Percentiles rank a stretch among this genome's conserved stretches.
phyloP scores from a whole-genome alignment of 2,888 invertebrate genomes.

The Plusia festucae region DNA sequence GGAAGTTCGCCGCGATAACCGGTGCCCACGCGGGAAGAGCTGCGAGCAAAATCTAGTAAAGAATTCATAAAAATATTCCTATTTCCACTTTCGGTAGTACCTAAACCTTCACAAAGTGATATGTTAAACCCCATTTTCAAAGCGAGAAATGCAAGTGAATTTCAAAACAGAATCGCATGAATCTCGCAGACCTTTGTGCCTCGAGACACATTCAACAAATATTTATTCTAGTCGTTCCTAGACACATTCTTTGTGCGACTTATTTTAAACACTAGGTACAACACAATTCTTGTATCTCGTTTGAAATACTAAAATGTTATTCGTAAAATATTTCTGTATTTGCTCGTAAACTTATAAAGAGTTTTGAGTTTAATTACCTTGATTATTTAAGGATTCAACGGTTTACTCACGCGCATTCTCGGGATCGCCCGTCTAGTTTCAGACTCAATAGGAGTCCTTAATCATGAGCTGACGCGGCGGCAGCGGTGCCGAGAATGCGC shows the following conservation, averaged over 20 bases:
- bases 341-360: neutral
- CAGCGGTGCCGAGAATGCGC: no score
- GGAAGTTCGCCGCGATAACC: no score
- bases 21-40: no score
- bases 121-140: constrained; percentile 6
- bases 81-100: neutral
- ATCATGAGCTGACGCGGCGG: no score
- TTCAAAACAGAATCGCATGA: constrained; percentile 5
- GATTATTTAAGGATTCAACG: no score
- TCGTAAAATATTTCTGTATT: neutral
- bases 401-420: no score
- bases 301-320: neutral
- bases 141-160: neutral
- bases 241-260: constrained; percentile 14
- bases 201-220: constrained; percentile 21
- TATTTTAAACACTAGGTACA: constrained; percentile 8
- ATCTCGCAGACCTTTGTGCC: constrained; percentile 7
- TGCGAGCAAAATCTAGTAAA: no score
- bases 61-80: no score
- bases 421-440: no score
- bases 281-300: constrained; percentile 15
- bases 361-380: no score
- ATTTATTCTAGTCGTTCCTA: constrained; percentile 15
- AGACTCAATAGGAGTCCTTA: no score
- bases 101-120: neutral